phyloP scores from a whole-genome alignment of 2,797 vertebrate species.

The Myotis pilosus region DNA sequence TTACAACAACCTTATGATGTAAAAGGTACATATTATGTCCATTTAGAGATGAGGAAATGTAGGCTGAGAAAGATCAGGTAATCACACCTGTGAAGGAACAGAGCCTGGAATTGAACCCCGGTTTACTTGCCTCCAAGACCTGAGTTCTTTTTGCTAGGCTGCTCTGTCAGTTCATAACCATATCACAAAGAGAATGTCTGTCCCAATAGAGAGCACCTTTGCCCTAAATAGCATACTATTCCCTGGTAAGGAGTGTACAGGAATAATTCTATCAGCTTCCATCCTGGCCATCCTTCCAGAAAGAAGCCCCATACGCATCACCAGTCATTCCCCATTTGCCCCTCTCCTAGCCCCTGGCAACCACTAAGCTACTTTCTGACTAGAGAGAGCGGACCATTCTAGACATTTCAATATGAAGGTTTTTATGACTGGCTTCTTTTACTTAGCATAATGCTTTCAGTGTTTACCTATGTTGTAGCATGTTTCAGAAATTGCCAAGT shows the following conservation, averaged over 20 bases:
- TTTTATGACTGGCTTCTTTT: background rate
- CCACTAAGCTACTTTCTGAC: background rate
- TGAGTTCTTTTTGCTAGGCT: background rate
- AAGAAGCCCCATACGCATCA: background rate
- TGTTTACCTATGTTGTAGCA: background rate
- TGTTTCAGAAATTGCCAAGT: background rate
- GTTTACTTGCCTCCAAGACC: background rate
- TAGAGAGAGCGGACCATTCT: background rate
- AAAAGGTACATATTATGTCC: background rate
- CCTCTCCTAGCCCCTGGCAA: background rate
- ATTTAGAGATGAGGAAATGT: background rate
- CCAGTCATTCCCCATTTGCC: background rate
- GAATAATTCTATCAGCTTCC: background rate
- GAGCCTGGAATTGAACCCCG: background rate
- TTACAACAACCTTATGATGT: background rate
- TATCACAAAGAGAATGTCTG: background rate
- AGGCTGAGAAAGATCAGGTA: background rate
- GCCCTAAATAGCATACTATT: background rate
- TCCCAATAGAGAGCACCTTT: background rate
- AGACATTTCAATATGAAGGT: background rate
- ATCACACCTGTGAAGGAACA: background rate
- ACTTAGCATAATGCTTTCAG: background rate
- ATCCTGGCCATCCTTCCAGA: background rate
- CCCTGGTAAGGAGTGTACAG: background rate
- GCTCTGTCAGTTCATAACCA: background rate